Conservation (phyloP, 2,113 vertebrate genomes). For the Rostratula benghalensis region DNA sequence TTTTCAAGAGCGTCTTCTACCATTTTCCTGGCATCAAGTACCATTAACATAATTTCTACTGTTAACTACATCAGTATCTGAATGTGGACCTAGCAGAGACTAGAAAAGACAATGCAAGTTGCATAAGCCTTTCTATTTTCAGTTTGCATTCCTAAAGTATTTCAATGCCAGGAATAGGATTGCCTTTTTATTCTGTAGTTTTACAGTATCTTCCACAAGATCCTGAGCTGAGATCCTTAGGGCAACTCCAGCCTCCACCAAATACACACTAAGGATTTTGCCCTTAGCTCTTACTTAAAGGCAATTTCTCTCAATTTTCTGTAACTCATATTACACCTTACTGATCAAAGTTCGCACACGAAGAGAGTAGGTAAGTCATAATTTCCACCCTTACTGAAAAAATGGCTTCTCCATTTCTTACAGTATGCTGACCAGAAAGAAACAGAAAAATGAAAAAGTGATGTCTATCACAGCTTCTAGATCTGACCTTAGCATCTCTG, state of each 20-base stretch:
- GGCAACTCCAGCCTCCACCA: neutral
- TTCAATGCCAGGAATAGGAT: neutral
- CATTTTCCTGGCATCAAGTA: neutral
- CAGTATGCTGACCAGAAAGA: neutral
- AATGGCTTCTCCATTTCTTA: neutral
- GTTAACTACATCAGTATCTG: neutral
- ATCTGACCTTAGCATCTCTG: neutral
- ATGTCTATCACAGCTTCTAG: neutral
- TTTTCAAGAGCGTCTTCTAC: neutral
- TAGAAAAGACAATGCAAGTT: neutral
- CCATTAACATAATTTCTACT: neutral
- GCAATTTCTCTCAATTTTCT: neutral
- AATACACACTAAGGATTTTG: neutral
- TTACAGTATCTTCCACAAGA: neutral
- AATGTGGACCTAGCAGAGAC: neutral
- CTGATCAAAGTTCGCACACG: neutral
- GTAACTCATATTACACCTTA: neutral
- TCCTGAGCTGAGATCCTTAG: neutral
- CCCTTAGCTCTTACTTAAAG: neutral
- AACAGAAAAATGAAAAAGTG: neutral
- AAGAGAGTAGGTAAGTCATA: neutral
- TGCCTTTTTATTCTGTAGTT: neutral
- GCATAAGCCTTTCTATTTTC: neutral
- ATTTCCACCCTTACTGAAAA: neutral
- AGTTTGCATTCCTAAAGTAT: neutral